Evolutionary conservation across 53 echinoderm and acorn worm genomes (phyloP).

Genomic region (Paracentrotus lividus): DNA sequence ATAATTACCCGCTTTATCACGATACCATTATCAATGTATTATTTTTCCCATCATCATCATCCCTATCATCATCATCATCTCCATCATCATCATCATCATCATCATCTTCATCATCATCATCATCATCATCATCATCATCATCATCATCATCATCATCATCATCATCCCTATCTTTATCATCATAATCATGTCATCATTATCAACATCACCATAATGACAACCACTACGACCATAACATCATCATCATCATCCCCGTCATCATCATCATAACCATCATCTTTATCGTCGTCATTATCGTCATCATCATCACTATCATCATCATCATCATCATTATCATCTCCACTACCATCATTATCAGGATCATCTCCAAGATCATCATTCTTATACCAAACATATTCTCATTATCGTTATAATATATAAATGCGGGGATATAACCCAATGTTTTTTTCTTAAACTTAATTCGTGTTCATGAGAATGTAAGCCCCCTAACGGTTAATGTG

Average conservation of each 20-base stretch:
- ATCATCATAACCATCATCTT: slow-evolving; percentile 68
- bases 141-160: background rate
- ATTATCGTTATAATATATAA: background rate
- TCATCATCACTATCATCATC: background rate
- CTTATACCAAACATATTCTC: background rate
- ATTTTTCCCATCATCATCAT: background rate
- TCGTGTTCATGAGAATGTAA: background rate
- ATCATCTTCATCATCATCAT: slow-evolving; percentile 70
- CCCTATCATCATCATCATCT: background rate
- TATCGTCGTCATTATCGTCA: background rate
- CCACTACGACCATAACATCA: too few relatives aligned
- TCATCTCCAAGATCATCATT: background rate
- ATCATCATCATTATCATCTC: background rate
- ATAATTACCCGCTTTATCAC: background rate
- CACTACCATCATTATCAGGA: background rate
- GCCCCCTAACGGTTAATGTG: background rate
- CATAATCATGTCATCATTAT: background rate
- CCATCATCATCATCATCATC: slow-evolving; percentile 16
- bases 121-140: slow-evolving; percentile 52
- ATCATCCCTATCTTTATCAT: background rate
- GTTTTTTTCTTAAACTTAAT: background rate
- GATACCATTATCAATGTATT: too few relatives aligned
- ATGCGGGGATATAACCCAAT: background rate
- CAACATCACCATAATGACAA: slow-evolving; percentile 4
- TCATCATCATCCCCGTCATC: slow-evolving; percentile 69